phyloP scores from a whole-genome alignment of 1,140 invertebrate genomes.

The Lordiphosa mommai region DNA sequence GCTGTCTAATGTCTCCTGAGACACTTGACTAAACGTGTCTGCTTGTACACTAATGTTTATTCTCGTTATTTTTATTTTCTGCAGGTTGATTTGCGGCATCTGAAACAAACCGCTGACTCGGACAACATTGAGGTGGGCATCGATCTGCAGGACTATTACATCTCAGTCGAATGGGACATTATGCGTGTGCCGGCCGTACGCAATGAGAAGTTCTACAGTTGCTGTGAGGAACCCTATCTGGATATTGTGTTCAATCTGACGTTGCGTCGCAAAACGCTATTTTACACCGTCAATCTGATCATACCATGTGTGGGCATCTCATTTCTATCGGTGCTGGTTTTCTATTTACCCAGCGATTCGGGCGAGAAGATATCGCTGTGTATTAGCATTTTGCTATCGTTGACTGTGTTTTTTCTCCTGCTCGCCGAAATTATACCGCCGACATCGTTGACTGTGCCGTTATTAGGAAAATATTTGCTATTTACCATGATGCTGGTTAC shows the following conservation, averaged over 20 bases:
- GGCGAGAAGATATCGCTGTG: slow-evolving; percentile 98
- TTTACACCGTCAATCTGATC: slow-evolving; percentile 98
- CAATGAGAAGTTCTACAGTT: slow-evolving; percentile 94
- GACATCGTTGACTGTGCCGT: slow-evolving; percentile 98
- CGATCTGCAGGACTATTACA: slow-evolving; percentile 96
- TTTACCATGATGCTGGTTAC: slow-evolving; percentile 99
- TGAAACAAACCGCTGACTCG: slow-evolving; percentile 89
- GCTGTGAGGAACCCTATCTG: slow-evolving; percentile 94
- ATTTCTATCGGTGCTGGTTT: slow-evolving; percentile 98
- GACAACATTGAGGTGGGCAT: slow-evolving; percentile 93
- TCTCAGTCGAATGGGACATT: slow-evolving; percentile 98
- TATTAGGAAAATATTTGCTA: slow-evolving; percentile 98
- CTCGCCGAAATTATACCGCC: slow-evolving; percentile 99
- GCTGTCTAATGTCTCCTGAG: slow-evolving; percentile 9
- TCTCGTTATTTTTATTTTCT: background rate
- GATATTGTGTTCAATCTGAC: slow-evolving; percentile 99
- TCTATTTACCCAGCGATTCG: slow-evolving; percentile 98
- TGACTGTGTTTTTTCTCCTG: slow-evolving; percentile 99
- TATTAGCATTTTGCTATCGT: slow-evolving; percentile 98
- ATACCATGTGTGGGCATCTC: slow-evolving; percentile 98
- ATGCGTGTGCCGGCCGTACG: slow-evolving; percentile 92
- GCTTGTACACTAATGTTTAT: background rate
- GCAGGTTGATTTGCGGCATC: slow-evolving; percentile 93
- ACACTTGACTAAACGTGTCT: background rate
- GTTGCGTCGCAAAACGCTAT: slow-evolving; percentile 96